Evolutionary conservation across 2,888 invertebrate species (phyloP), one percentile per base, ranked within the genome.

Genomic region (Thumatha senex): DNA sequence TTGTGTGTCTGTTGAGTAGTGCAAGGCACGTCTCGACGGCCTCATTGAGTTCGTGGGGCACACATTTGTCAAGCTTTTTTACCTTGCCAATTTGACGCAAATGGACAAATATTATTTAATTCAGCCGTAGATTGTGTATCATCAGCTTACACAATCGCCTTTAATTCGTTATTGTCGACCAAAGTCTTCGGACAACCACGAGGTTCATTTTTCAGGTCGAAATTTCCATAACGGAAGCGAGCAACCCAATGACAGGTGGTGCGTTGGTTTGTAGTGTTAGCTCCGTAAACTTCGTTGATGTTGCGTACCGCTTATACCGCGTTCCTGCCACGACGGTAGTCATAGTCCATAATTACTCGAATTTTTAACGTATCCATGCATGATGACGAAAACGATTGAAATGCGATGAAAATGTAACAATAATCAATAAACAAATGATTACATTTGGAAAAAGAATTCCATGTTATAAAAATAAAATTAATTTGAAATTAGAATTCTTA

Each of bases 261-360:
- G 43, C 35, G 43, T 44, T 44, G 11, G 35, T 44, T 44, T 35
- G 35, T 44, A 44, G 35, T 35, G 43, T 35, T 24, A 33, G 34
- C 43, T 44, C 43, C 35, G 35, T 44, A 44, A 44, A 24, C 34
- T 34, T 35, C 24, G 43, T 44, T 24, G 18, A 24, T 24, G 18
- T 24, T 24, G 31, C 31, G 33, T 33, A 31, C 33, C 9, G 33
- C 42, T 13, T 31, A 31, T 33, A 7, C 36, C 5, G 18, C 18
- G 18, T 24, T 24, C 3, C 18, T 24, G 18, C 18, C 18, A 24
- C 18, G 18, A 24, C 5, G 18, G 5, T 24, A 24, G 3, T 24
- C 18, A 24, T 24, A 24, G 2, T 24, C 18, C 18, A 24, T 24
- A 24, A 5, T 24, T 24, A 24, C 18, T 24, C 3, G 18, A 24